Base-by-base conservation (phyloP, 2,797 vertebrate species). In the Chelmon rostratus region DNA sequence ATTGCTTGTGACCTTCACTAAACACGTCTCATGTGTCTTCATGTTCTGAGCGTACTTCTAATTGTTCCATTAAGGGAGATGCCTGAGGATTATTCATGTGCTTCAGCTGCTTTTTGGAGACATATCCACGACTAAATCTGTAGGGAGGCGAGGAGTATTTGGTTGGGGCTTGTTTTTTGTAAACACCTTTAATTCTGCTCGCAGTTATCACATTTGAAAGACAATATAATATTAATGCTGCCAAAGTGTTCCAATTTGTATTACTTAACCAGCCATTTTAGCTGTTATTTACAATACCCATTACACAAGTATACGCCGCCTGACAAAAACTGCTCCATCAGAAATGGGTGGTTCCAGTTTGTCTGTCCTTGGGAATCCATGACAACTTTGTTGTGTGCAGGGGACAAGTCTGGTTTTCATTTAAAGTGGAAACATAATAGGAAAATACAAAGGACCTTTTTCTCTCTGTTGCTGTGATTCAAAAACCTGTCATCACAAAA, bases 1-100 rank as follows among this genome's bases (percentile, higher is more conserved):
- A 95, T 94, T 94, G 91, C 86, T 90, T 86, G 82, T 92, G 93
- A 94, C 93, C 91, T 91, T 93, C 91, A 64, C 84, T 89, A 86
- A 93, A 91, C 82, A 73, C 53, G 82, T 88, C 85, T 91, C 79
- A 76, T 86, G 85, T 92, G 83, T 92, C 91, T 86, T 85, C 77
- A 62, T 87, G 50, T 84, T 88, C 76, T 52, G 82, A 64, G 74
- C 6, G 1, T 31, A 66, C 54, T 74, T 87, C 73, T 91, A 88
- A 93, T 92, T 92, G 83, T 93, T 87, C 78, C 86, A 87, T 56
- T 62, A 71, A 81, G 56, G 61, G 79, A 68, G 77, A 78, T 72
- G 70, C 77, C 69, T 88, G 70, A 80, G 57, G 65, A 75, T 79
- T 78, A 47, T 54, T 61, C 68, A 23, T 46, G 61, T 33, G 37